These are phyloP conservation scores for Coptodon bakossiorum DNA, from an alignment of 2,113 vertebrate species.

Conservation along the genomic window DNA sequence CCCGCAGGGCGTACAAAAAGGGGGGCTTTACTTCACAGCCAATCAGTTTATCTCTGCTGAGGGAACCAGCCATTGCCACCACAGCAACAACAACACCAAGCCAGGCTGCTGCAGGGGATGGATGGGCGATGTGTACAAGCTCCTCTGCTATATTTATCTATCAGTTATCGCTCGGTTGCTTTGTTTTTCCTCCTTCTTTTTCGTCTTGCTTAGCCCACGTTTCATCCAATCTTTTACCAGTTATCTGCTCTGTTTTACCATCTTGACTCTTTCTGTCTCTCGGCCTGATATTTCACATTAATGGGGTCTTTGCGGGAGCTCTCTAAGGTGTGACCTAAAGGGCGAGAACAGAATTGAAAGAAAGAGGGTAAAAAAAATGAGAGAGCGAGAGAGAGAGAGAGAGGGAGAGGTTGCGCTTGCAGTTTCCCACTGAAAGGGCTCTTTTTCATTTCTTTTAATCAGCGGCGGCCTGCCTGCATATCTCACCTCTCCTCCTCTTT, in stretches of 20 bases:
- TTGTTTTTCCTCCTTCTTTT: not conserved
- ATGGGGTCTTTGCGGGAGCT: slow-evolving; percentile 40
- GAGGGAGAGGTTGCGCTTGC: not conserved
- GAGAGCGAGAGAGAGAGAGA: not conserved
- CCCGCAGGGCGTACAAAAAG: not conserved
- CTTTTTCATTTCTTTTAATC: slow-evolving; percentile 67
- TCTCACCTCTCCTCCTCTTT: slow-evolving; percentile 37
- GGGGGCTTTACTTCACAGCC: slow-evolving; percentile 40
- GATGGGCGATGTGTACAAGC: slow-evolving; percentile 6
- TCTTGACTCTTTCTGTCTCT: slow-evolving; percentile 1
- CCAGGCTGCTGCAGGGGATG: slow-evolving; percentile 29
- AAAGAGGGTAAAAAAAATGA: not conserved
- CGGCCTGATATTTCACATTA: slow-evolving; percentile 39
- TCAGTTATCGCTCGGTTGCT: not conserved
- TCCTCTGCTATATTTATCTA: slow-evolving; percentile 13
- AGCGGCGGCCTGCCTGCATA: slow-evolving; percentile 45
- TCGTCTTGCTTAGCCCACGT: not conserved
- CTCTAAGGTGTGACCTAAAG: slow-evolving; percentile 56
- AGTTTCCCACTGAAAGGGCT: slow-evolving; percentile 36
- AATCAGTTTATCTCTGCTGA: slow-evolving; percentile 43
- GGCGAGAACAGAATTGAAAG: slow-evolving; percentile 44
- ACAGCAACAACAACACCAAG: slow-evolving; percentile 46
- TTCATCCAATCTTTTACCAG: slow-evolving; percentile 17
- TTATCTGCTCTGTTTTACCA: slow-evolving; percentile 12
- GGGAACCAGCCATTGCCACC: slow-evolving; percentile 51